Base-by-base conservation (phyloP, 2,888 invertebrate genomes). In the Drosophila lutescens region DNA sequence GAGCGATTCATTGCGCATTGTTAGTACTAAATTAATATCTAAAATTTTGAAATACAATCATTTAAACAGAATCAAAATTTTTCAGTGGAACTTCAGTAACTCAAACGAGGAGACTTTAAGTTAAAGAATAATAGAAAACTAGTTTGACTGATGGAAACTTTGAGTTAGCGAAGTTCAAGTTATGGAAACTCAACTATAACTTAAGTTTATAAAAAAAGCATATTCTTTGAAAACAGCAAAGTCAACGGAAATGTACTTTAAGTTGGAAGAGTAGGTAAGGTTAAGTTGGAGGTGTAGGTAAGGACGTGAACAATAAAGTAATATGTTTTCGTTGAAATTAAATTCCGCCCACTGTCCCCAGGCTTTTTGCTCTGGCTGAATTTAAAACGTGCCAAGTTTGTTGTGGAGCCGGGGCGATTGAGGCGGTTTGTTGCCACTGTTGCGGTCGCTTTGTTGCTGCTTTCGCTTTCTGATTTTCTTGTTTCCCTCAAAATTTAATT, bases 401-500 rank as follows among this genome's bases (percentile, higher is more conserved):
- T 40, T 17, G 7, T n/a, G 8, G 10, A 46, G 26, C 20, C 15
- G 15, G 30, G 65, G 30, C 43, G 34, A 23, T 26, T 60, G 43
- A 43, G 43, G 32, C 4, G 61, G 15, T n/a, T 32, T 43, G 41
- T 43, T 17, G 63, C 43, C 34, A 34, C 36, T 51, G 43, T 34
- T 62, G 74, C 50, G 58, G 54, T 66, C 50, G 41, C 44, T 50
- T 74, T 68, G 67, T 54, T 57, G 62, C 38, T 43, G 26, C 57
- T 30, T 38, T 9, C 30, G 1, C 6, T 36, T 34, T 49, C 54
- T 7, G 38, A 51, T 40, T 12, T 20, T 12, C 56, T 69, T 67
- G n/a, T 60, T 56, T 41, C 32, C 59, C 20, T 38, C 8, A 55
- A 77, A 88, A 77, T 74, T 86, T 88, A 83, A 83, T 83, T 88